phyloP scores from a whole-genome alignment of 2,113 vertebrate genomes.

The Solenodon paradoxus region DNA sequence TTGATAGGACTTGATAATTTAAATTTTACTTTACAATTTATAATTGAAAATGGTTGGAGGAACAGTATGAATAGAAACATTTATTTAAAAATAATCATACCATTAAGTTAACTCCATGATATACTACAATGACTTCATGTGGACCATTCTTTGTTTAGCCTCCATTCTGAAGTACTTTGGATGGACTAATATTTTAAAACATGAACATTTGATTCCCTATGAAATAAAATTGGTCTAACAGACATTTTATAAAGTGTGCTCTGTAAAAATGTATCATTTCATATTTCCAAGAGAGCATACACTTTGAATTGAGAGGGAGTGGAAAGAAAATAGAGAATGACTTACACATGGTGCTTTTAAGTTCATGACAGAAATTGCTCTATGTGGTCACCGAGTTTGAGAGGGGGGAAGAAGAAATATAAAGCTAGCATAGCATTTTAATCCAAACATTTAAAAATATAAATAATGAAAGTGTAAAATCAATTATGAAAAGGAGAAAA shows the following conservation, averaged over 20 bases:
- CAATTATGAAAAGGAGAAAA: background rate
- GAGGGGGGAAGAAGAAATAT: background rate
- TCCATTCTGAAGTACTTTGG: slow-evolving; percentile 7
- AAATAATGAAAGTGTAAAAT: slow-evolving; percentile 35
- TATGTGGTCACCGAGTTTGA: slow-evolving; percentile 36
- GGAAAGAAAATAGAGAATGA: slow-evolving; percentile 63
- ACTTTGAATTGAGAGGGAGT: slow-evolving; percentile 56
- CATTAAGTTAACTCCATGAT: slow-evolving; percentile 31
- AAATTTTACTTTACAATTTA: slow-evolving; percentile 24
- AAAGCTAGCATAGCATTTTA: slow-evolving; percentile 32
- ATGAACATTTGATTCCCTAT: slow-evolving; percentile 40
- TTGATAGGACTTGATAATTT: slow-evolving; percentile 55
- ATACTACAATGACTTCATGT: slow-evolving; percentile 28
- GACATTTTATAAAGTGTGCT: slow-evolving; percentile 37
- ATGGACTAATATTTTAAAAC: slow-evolving; percentile 52
- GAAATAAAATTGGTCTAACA: slow-evolving; percentile 55
- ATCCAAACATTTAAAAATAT: background rate
- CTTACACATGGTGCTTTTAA: slow-evolving; percentile 44
- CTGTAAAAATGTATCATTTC: slow-evolving; percentile 51
- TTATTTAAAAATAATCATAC: slow-evolving; percentile 50
- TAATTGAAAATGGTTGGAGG: slow-evolving; percentile 37
- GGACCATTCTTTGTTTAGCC: slow-evolving; percentile 1
- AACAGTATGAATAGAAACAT: slow-evolving; percentile 21
- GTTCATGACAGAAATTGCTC: slow-evolving; percentile 41
- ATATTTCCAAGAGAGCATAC: background rate